Evolutionary conservation across 2,113 vertebrate genomes (phyloP).

Genomic region (Leptocoma aspasia): DNA sequence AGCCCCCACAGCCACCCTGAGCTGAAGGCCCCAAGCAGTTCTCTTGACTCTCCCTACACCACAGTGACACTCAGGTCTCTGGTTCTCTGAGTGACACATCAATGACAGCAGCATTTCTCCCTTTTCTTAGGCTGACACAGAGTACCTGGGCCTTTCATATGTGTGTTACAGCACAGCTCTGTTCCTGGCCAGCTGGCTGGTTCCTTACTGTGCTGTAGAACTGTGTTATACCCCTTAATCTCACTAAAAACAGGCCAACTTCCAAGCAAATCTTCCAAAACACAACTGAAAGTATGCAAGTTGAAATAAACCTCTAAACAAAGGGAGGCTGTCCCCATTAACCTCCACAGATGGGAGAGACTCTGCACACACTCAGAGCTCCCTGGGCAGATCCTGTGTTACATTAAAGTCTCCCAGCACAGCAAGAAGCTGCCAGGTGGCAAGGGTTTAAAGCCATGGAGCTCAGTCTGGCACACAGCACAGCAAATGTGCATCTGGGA

Average conservation of each 20-base stretch:
- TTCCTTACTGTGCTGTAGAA: neutral
- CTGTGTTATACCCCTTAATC: neutral
- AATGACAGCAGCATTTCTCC: neutral
- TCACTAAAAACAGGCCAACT: neutral
- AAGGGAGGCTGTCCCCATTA: neutral
- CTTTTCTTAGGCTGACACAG: neutral
- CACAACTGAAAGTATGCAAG: neutral
- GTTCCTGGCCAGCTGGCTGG: neutral
- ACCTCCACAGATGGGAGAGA: neutral
- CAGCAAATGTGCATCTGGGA: neutral
- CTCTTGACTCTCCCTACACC: rapidly evolving
- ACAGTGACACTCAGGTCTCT: neutral
- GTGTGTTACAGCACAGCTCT: neutral
- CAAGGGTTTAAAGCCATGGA: neutral
- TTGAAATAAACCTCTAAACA: neutral
- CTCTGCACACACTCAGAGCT: neutral
- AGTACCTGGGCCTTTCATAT: neutral
- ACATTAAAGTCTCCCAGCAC: neutral
- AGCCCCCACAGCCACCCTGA: neutral
- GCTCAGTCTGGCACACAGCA: neutral
- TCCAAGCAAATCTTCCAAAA: neutral
- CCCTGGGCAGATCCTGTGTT: neutral
- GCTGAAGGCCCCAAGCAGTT: neutral
- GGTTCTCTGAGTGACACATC: neutral
- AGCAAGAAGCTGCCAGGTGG: constrained; percentile 10